Evolutionary conservation across 2,113 vertebrate species (phyloP).

Genomic region (Lagopus leucura): DNA sequence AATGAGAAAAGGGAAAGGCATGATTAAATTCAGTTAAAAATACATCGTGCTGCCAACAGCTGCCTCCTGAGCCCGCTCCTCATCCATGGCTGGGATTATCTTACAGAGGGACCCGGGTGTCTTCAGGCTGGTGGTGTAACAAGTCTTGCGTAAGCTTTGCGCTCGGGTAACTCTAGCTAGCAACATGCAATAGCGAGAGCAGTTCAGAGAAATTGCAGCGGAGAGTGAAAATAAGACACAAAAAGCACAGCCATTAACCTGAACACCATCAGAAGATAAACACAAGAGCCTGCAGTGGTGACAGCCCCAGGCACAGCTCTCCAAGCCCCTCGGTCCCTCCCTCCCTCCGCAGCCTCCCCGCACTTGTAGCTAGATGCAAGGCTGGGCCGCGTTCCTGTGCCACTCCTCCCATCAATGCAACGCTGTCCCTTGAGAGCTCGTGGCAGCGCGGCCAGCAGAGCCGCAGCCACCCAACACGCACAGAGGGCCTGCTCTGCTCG

Average conservation of each 20-base stretch:
- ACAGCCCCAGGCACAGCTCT: no score
- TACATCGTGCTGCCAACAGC: background rate
- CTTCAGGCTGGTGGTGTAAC: background rate
- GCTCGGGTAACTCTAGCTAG: background rate
- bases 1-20: background rate
- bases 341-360: background rate
- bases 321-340: background rate
- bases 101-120: background rate
- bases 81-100: background rate
- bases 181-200: fast-evolving
- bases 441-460: no score
- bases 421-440: background rate
- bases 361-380: background rate
- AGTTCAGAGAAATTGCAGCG: background rate
- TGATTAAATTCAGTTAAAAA: background rate
- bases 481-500: background rate
- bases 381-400: background rate
- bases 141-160: background rate
- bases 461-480: background rate
- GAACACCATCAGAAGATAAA: background rate
- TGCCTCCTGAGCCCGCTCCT: background rate
- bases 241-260: fast-evolving
- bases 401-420: fast-evolving
- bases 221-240: background rate
- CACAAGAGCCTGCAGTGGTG: background rate